These are phyloP conservation scores for Pinna nobilis DNA, from an alignment of 1,140 invertebrate species.

Conservation along the genomic window DNA sequence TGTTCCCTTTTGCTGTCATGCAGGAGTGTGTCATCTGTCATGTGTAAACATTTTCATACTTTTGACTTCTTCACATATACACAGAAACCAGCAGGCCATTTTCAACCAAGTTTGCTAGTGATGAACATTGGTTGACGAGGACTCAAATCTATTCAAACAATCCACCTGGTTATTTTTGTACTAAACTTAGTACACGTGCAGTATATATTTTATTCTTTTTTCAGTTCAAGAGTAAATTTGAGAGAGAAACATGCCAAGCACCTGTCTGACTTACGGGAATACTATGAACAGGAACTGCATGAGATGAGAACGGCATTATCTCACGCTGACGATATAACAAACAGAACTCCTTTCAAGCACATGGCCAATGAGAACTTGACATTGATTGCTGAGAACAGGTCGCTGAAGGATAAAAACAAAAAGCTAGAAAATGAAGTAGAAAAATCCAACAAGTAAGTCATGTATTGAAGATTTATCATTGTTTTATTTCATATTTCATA, in stretches of 20 bases:
- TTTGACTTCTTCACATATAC: background rate
- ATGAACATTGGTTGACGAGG: too few species aligned
- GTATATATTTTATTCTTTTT: conserved; percentile 2
- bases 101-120: too few species aligned
- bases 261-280: conserved; percentile 57
- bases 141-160: too few species aligned
- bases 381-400: conserved; percentile 49
- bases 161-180: too few species aligned
- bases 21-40: too few species aligned
- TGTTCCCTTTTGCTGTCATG: too few species aligned
- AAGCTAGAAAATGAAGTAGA: conserved; percentile 49
- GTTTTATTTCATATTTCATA: too few species aligned
- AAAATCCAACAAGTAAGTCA: conserved; percentile 43
- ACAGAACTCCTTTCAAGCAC: conserved; percentile 20
- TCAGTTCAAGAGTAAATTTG: conserved; percentile 47
- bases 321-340: conserved; percentile 20
- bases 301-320: conserved; percentile 46
- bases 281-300: conserved; percentile 63
- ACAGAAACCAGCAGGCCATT: background rate
- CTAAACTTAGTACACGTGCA: too few species aligned
- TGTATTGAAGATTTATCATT: too few species aligned
- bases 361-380: conserved; percentile 37
- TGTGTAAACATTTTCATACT: background rate
- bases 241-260: conserved; percentile 64
- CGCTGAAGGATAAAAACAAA: conserved; percentile 39